A percentile compares a stretch with the other conserved stretches of the same genome.
These are phyloP conservation scores for Prionace glauca DNA, from an alignment of 2,797 vertebrate species.

Conservation along the genomic window DNA sequence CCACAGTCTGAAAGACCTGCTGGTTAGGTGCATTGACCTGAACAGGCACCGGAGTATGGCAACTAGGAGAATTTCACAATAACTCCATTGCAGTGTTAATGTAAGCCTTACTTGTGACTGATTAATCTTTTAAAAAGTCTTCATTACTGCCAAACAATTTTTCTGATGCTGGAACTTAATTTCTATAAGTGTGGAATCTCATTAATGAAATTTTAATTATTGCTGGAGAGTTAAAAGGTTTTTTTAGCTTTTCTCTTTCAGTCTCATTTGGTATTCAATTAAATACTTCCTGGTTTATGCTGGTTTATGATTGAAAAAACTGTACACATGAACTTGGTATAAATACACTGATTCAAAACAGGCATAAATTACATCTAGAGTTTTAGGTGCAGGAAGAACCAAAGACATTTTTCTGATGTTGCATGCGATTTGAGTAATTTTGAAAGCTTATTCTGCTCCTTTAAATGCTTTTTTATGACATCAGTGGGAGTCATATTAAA, in stretches of 20 bases:
- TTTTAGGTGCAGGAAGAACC: not conserved
- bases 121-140: not conserved
- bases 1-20: no score
- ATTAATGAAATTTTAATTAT: not conserved
- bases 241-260: not conserved
- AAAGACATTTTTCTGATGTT: not conserved
- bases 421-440: not conserved
- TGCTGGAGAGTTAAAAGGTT: not conserved
- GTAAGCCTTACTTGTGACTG: no score
- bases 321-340: not conserved
- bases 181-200: not conserved
- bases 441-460: not conserved
- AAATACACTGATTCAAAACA: not conserved
- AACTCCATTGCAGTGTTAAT: no score
- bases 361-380: not conserved
- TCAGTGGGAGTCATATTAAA: not conserved
- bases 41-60: no score
- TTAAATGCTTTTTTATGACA: not conserved
- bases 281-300: not conserved
- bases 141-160: not conserved
- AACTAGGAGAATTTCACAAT: no score
- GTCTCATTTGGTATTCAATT: no score
- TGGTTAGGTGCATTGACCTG: no score
- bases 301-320: no score
- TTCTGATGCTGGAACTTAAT: not conserved